Base-by-base conservation (phyloP, 2,797 vertebrate species). In the Clarias platycephalus region DNA sequence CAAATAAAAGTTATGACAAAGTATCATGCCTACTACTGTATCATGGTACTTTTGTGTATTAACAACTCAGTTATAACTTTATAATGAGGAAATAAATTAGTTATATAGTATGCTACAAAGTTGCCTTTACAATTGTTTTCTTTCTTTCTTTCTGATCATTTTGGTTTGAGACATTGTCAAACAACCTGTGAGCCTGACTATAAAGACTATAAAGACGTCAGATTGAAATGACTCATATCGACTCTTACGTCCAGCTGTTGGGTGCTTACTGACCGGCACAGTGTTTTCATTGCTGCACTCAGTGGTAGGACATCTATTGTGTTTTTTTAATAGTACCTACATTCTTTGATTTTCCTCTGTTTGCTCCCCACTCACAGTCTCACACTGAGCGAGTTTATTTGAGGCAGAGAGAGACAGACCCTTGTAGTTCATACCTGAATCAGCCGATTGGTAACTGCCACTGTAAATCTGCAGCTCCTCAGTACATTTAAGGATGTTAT, bases 291-390 rank as follows among this genome's bases (percentile, higher is more conserved):
- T 58, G 16, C 79, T 81, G 79, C 10, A 7, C 26, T 78, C 44
- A 79, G 80, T 20, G 24, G 68, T 13, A 68, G 75, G 57, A 83
- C 64, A 64, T 87, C 70, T 84, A 81, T 75, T 79, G 67, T 53
- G 44, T 49, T 53, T 53, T 53, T 49, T 44, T 67, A 66, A 85
- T 63, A 77, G 34, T 70, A 78, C 44, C 31, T 82, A 68, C 26
- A 26, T 18, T 20, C 37, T 83, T 87, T 63, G 62, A 81, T 82
- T 68, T 84, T 82, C 80, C 67, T 80, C 80, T 40, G 28, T 79
- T 79, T 82, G 70, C 71, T 57, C 58, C 8, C 44, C 71, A 22
- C 34, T 22, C 37, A 37, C 12, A 64, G 71, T 64, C 57, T n/a
- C 31, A 75, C 71, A 74, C 10, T 55, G 12, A 60, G 57, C 16